Percentiles rank a stretch among this genome's conserved stretches.
These are phyloP conservation scores for Triplophysa bombifrons DNA, from an alignment of 2,797 vertebrate genomes.

Conservation along the genomic window DNA sequence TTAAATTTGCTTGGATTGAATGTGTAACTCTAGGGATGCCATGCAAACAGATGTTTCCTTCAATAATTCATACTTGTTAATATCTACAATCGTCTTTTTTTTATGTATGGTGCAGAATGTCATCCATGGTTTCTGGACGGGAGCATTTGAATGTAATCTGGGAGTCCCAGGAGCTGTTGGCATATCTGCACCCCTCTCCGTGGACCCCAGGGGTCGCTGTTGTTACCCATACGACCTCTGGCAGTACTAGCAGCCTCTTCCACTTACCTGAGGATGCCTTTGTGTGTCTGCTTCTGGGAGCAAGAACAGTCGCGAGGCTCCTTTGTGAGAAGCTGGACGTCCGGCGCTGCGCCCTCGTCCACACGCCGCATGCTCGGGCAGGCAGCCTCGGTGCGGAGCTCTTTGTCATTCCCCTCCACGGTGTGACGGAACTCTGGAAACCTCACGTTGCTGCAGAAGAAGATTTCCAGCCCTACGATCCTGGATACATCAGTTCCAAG, in stretches of 20 bases:
- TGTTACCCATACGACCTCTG: slow-evolving; percentile 60
- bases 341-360: slow-evolving; percentile 73
- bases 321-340: slow-evolving; percentile 72
- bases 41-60: background rate
- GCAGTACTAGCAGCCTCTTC: slow-evolving; percentile 66
- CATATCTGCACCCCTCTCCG: slow-evolving; percentile 72
- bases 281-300: slow-evolving; percentile 68
- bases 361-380: slow-evolving; percentile 54
- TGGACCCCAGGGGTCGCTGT: slow-evolving; percentile 76
- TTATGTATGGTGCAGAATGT: slow-evolving; percentile 63
- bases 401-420: slow-evolving; percentile 73
- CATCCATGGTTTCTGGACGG: background rate
- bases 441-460: slow-evolving; percentile 72
- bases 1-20: background rate
- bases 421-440: slow-evolving; percentile 70
- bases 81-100: background rate
- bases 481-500: slow-evolving; percentile 77
- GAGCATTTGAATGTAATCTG: slow-evolving; percentile 67
- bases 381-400: slow-evolving; percentile 54
- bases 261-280: slow-evolving; percentile 66
- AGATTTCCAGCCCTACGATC: slow-evolving; percentile 69
- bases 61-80: background rate
- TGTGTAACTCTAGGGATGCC: background rate
- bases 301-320: slow-evolving; percentile 62
- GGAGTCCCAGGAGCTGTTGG: slow-evolving; percentile 70